Evolutionary conservation across 2,113 vertebrate genomes (phyloP).

Genomic region (Ivindomyrus marchei): DNA sequence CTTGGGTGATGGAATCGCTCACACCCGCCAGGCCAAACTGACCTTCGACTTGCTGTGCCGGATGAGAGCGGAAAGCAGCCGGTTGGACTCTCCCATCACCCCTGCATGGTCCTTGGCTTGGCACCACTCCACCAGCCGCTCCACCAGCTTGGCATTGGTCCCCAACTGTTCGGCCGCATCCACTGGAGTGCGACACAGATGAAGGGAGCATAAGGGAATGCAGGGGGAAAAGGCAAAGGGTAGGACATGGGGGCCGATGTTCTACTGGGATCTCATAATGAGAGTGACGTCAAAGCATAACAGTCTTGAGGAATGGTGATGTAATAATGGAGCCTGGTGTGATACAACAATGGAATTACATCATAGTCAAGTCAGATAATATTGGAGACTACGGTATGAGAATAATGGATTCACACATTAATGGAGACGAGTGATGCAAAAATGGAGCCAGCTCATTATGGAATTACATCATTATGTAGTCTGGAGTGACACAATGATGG

Average conservation of each 20-base stretch:
- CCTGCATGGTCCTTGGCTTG: constrained; percentile 97
- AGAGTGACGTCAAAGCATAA: background rate
- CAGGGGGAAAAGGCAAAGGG: background rate
- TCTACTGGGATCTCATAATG: background rate
- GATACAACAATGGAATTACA: background rate
- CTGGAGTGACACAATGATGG: background rate
- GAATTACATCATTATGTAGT: background rate
- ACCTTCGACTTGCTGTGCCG: constrained; percentile 98
- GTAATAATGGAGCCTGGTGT: background rate
- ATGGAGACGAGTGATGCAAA: background rate
- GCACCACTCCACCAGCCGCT: constrained; percentile 94
- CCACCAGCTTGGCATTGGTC: constrained; percentile 81
- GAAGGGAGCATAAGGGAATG: background rate
- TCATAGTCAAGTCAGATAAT: background rate
- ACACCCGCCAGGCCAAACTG: constrained; percentile 31
- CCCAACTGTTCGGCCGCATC: constrained; percentile 94
- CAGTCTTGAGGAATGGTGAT: background rate
- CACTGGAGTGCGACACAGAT: constrained; percentile 55
- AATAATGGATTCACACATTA: background rate
- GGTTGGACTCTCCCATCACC: constrained; percentile 97
- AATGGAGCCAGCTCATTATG: background rate
- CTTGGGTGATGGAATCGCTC: background rate
- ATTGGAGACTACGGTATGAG: background rate
- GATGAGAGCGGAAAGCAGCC: constrained; percentile 91
- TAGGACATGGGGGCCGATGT: background rate